Evolutionary conservation across 2,113 vertebrate genomes (phyloP).

Genomic region (Prietella phreatophila): DNA sequence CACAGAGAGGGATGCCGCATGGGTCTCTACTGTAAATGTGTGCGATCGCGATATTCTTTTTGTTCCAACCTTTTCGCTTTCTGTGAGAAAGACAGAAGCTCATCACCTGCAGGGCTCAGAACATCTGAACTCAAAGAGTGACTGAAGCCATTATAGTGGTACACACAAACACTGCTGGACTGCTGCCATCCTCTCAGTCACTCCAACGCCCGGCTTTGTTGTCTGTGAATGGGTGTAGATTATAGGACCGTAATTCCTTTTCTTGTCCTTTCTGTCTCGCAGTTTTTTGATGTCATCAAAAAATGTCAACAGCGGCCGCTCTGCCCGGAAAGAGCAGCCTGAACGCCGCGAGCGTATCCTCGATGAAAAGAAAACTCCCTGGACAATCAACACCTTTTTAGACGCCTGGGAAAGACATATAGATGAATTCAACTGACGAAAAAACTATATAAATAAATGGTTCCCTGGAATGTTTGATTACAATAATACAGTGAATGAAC

Average conservation of each 20-base stretch:
- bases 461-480: neutral
- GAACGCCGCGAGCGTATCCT: neutral
- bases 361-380: neutral
- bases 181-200: neutral
- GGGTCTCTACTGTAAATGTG: slow-evolving; percentile 16
- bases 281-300: slow-evolving; percentile 32
- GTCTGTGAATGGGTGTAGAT: slow-evolving; percentile 32
- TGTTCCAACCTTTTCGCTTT: slow-evolving; percentile 8
- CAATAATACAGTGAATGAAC: neutral
- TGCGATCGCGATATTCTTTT: neutral
- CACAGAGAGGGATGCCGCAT: slow-evolving; percentile 18
- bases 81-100: slow-evolving; percentile 29
- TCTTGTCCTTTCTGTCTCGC: slow-evolving; percentile 29
- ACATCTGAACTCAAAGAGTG: slow-evolving; percentile 30
- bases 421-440: neutral
- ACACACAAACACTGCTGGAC: slow-evolving; percentile 8
- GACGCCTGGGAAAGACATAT: neutral
- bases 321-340: neutral
- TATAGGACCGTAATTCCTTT: slow-evolving; percentile 42
- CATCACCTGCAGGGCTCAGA: slow-evolving; percentile 19
- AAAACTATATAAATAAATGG: too few relatives aligned
- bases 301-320: slow-evolving; percentile 33
- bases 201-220: slow-evolving; percentile 1
- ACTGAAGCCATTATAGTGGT: slow-evolving; percentile 12
- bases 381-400: neutral